A percentile compares a stretch with the other conserved stretches of the same genome.
phyloP scores from a whole-genome alignment of 1,140 invertebrate genomes.

The Phortica variegata region DNA sequence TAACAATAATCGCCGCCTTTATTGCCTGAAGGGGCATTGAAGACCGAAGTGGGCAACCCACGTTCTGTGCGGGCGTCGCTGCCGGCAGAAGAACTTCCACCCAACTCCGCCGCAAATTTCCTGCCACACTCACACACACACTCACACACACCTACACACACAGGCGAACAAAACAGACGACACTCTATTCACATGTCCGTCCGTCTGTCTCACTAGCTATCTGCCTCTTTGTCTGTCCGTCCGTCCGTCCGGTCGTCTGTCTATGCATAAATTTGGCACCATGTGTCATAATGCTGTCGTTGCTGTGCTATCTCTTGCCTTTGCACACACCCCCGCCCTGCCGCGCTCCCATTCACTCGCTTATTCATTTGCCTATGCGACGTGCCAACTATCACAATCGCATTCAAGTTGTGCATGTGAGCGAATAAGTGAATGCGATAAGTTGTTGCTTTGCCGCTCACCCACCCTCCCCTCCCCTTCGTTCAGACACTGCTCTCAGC shows the following conservation, averaged over 20 bases:
- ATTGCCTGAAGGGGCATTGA: no score
- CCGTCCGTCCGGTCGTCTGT: background rate
- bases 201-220: slow-evolving; percentile 18
- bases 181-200: background rate
- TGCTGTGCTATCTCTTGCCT: slow-evolving; percentile 3
- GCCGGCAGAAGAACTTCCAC: no score
- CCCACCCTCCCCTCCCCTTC: no score
- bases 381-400: slow-evolving; percentile 11
- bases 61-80: no score
- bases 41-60: no score
- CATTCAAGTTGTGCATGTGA: slow-evolving; percentile 7
- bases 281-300: slow-evolving; percentile 36
- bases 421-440: no score
- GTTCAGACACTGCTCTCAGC: background rate
- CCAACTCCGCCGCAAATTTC: no score
- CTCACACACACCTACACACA: background rate
- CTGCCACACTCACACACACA: no score
- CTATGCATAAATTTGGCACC: slow-evolving; percentile 23
- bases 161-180: background rate
- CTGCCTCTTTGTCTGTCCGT: slow-evolving; percentile 7
- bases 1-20: no score
- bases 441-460: no score
- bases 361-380: background rate
- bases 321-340: background rate
- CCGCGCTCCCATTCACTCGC: no score